Conservation (phyloP, 2,888 invertebrate genomes). For the Acrobasis repandana region DNA sequence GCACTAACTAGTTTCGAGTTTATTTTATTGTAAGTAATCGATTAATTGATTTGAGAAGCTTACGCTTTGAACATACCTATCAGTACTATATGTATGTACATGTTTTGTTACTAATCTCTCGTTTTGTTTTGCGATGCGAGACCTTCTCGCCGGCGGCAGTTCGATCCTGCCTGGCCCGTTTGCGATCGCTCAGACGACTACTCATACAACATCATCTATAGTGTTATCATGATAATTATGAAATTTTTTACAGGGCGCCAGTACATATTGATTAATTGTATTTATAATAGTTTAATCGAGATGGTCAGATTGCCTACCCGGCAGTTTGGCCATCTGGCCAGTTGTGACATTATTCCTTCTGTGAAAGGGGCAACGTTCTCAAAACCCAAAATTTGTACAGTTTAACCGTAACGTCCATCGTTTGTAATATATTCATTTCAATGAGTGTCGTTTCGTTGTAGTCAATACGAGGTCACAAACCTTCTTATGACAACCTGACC, state of each 20-base stretch:
- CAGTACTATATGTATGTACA: slow-evolving; percentile 80
- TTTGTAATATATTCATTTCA: slow-evolving; percentile 82
- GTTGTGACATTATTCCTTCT: slow-evolving; percentile 93
- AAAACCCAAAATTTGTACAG: slow-evolving; percentile 77
- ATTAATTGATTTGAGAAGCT: slow-evolving; percentile 80
- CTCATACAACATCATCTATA: slow-evolving; percentile 66
- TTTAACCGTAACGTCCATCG: slow-evolving; percentile 80
- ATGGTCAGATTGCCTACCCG: slow-evolving; percentile 74
- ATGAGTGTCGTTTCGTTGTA: slow-evolving; percentile 89
- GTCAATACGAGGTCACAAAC: slow-evolving; percentile 81
- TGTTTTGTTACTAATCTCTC: slow-evolving; percentile 83
- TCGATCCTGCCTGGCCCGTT: slow-evolving; percentile 44
- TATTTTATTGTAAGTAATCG: slow-evolving; percentile 76
- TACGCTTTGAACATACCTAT: slow-evolving; percentile 80
- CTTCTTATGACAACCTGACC: slow-evolving; percentile 87
- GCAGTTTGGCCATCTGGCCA: slow-evolving; percentile 82
- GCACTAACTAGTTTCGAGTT: slow-evolving; percentile 81
- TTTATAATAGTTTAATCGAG: slow-evolving; percentile 67
- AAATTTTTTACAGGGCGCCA: slow-evolving; percentile 81
- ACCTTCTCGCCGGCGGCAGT: slow-evolving; percentile 51
- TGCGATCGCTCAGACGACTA: slow-evolving; percentile 66
- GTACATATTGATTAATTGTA: slow-evolving; percentile 60
- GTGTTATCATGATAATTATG: slow-evolving; percentile 75
- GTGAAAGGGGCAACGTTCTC: slow-evolving; percentile 94
- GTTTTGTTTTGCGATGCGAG: slow-evolving; percentile 65